Evolutionary conservation across 2,797 vertebrate species (phyloP).

Genomic region (Podarcis lilfordi): DNA sequence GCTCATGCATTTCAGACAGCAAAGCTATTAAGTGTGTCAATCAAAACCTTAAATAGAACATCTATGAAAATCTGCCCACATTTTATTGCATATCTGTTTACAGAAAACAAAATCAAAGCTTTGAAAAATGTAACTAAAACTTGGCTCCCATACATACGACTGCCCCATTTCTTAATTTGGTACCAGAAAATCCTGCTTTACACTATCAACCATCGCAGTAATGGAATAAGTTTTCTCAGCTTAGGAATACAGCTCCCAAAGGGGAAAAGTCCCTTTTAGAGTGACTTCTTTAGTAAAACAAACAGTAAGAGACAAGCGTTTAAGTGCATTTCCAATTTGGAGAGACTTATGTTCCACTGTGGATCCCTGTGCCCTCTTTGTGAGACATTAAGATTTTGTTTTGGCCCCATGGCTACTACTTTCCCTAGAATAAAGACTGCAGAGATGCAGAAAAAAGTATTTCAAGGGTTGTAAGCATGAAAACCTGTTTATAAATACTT

Average conservation of each 20-base stretch:
- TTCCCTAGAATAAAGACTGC: background rate
- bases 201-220: background rate
- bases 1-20: background rate
- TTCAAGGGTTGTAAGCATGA: background rate
- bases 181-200: background rate
- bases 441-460: constrained; percentile 15
- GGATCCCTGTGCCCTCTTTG: constrained; percentile 1
- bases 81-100: background rate
- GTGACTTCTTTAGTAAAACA: background rate
- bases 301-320: background rate
- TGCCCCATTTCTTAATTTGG: background rate
- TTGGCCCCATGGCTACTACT: background rate
- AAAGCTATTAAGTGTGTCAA: background rate
- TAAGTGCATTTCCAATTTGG: constrained; percentile 14
- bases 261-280: background rate
- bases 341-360: constrained; percentile 19
- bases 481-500: background rate
- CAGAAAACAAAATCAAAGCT: background rate
- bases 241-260: background rate
- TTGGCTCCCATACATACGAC: background rate
- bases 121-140: background rate
- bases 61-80: background rate
- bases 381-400: constrained; percentile 2
- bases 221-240: background rate
- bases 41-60: background rate